These are phyloP conservation scores for Sphyrna mokarran DNA, from an alignment of 2,113 vertebrate species.

Conservation along the genomic window DNA sequence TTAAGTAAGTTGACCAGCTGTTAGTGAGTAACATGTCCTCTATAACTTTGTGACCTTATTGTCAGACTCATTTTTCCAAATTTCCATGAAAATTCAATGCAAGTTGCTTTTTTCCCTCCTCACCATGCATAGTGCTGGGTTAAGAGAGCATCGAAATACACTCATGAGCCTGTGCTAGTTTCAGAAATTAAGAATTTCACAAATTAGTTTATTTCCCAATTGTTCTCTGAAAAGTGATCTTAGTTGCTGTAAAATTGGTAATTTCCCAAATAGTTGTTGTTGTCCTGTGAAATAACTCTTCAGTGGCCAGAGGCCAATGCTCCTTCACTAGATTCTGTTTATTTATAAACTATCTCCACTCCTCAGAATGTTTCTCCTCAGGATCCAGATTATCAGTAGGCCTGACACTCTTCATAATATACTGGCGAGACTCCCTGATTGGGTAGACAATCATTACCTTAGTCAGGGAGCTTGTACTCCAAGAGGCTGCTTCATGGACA, in stretches of 20 bases:
- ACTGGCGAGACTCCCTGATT: too few relatives aligned
- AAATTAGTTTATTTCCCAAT: background rate
- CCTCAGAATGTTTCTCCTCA: too few relatives aligned
- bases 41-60: background rate
- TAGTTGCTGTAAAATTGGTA: background rate
- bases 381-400: too few relatives aligned
- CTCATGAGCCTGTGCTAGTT: background rate
- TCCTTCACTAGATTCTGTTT: too few relatives aligned
- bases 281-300: background rate
- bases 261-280: background rate
- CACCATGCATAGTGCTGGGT: background rate
- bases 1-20: background rate
- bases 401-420: too few relatives aligned
- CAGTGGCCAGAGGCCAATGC: too few relatives aligned
- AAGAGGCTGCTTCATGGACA: too few relatives aligned
- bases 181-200: background rate
- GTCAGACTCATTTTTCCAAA: background rate
- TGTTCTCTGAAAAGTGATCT: background rate
- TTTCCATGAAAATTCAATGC: background rate
- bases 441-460: too few relatives aligned
- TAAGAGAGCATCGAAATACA: background rate
- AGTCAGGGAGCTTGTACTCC: too few relatives aligned
- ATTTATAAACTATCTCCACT: too few relatives aligned
- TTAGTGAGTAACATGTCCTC: background rate
- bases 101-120: background rate